Percentiles rank a stretch among this genome's conserved stretches.
Conservation (phyloP, 2,888 invertebrate species). For the Lasioglossum vierecki region DNA sequence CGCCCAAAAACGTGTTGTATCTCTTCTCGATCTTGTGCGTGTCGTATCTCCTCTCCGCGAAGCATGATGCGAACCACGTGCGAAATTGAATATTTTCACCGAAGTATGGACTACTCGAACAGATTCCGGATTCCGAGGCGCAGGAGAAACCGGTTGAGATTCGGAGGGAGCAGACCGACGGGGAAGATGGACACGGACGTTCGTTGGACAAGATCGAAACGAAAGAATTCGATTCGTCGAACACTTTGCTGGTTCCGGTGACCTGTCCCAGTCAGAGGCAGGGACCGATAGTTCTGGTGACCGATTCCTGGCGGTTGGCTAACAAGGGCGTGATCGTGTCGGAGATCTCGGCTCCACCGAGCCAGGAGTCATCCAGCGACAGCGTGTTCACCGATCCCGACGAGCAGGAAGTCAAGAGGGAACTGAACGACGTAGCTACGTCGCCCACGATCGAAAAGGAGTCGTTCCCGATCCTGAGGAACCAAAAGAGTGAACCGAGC, state of each 20-base stretch:
- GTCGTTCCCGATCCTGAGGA: background rate
- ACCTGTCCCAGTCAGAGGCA: constrained; percentile 56
- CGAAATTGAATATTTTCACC: background rate
- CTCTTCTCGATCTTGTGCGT: background rate
- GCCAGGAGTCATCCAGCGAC: constrained; percentile 88
- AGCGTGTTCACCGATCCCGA: constrained; percentile 91
- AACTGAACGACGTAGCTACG: background rate
- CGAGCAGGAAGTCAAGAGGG: constrained; percentile 43
- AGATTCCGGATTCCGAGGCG: background rate
- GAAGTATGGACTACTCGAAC: background rate
- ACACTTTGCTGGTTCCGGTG: constrained; percentile 60
- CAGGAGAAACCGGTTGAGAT: background rate
- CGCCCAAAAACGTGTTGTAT: background rate
- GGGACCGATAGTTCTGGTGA: constrained; percentile 76
- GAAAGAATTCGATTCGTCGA: background rate
- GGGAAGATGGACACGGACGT: background rate
- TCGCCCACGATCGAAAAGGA: background rate
- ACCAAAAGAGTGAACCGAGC: background rate
- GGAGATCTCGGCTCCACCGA: constrained; percentile 83
- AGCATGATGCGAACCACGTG: background rate
- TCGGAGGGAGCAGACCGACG: background rate
- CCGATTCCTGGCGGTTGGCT: constrained; percentile 83
- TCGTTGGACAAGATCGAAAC: background rate
- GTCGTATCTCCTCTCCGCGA: background rate
- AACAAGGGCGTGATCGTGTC: constrained; percentile 77